phyloP scores from a whole-genome alignment of 2,888 invertebrate genomes.

The Ptilodon capucinus region DNA sequence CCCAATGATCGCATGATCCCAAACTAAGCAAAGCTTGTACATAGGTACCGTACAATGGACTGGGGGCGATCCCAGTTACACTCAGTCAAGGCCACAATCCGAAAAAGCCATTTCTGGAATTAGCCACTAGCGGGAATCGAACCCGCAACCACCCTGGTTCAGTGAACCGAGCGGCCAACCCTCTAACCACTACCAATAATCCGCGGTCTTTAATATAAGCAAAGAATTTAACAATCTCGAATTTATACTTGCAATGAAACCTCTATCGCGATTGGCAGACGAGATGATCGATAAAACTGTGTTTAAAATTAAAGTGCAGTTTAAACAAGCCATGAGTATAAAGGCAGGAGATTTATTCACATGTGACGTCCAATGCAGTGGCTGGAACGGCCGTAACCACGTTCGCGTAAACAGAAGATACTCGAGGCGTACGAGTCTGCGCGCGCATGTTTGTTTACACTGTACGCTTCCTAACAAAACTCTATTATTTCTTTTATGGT shows the following conservation, averaged over 20 bases:
- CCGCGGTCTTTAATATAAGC: no score
- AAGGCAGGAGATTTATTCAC: conserved; percentile 44
- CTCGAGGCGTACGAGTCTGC: conserved; percentile 21
- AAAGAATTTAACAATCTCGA: no score
- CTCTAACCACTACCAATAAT: no score
- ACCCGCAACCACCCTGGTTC: no score
- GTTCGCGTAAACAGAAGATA: conserved; percentile 43
- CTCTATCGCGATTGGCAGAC: conserved; percentile 17
- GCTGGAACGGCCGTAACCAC: conserved; percentile 40
- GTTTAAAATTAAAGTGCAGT: conserved; percentile 30
- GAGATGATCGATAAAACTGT: conserved; percentile 18
- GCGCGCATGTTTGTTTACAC: conserved; percentile 27
- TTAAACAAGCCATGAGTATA: conserved; percentile 29
- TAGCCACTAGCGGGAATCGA: no score
- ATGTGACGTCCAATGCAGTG: conserved; percentile 51
- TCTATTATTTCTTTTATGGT: conserved; percentile 20
- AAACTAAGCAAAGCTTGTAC: no score
- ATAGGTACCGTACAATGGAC: no score
- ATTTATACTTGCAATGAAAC: conserved; percentile 1
- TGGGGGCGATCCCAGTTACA: no score
- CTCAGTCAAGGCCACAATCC: no score
- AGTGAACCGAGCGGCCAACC: no score
- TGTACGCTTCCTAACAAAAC: conserved; percentile 16
- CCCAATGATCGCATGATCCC: no score
- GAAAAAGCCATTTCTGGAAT: no score